Base-by-base conservation (phyloP, 2,888 invertebrate species). In the Lasioglossum oenotherae region DNA sequence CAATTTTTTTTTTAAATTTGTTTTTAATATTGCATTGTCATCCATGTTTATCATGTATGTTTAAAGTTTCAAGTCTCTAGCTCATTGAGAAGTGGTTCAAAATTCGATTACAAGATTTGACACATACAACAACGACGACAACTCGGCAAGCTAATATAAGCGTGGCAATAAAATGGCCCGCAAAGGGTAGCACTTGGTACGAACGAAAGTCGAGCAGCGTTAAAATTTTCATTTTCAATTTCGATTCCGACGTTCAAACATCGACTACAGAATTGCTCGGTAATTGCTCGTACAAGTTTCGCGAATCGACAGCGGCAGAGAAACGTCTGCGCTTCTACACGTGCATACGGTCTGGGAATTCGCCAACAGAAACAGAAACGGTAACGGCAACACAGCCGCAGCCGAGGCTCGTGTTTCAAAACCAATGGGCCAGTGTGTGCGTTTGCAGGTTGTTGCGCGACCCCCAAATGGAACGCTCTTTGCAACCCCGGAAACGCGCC, bases 271-370 rank as follows among this genome's bases (percentile, higher is more conserved):
- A 69, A 69, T 69, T 5, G 38, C 19, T 19, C 23, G 19, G 35
- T 64, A 67, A 67, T 67, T 31, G 67, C 23, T 67, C 38, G 67
- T 19, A 23, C 67, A 49, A 31, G 74, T 53, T 16, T 57, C 77
- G 44, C 64, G 19, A 14, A 77, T 53, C 67, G 77, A 81, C 69
- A 57, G 53, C n/a, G 38, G n/a, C 27, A 46, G 69, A 38, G n/a
- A 57, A 75, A 44, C 31, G 12, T 10, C 41, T 53, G 12, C 71
- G 19, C 38, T 38, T 23, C 1, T 38, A n/a, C 57, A 12, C n/a
- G 57, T 4, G 57, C 16, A 19, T 44, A 31, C 44, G 23, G 35
- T 46, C 67, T 76, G 41, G 73, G 27, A 67, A 76, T 80, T 71
- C 14, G 57, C 46, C n/a, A 23, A 27, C n/a, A 57, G 57, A 57